Percentiles rank a stretch among this genome's conserved stretches.
Evolutionary conservation across 2,797 vertebrate species (phyloP).

Genomic region (Scomberomorus guttatus): DNA sequence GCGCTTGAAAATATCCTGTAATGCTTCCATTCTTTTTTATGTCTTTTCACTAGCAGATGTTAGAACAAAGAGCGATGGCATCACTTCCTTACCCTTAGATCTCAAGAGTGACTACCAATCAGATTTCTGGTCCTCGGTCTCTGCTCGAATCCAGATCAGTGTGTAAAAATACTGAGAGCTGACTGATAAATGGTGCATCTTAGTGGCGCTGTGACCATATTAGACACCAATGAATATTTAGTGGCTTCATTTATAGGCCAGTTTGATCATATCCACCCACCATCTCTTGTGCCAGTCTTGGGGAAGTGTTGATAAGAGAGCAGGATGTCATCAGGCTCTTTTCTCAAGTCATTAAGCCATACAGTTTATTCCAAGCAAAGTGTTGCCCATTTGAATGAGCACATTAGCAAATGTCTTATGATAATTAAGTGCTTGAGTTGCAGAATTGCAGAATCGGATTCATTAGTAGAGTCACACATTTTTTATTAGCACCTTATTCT

Average conservation of each 20-base stretch:
- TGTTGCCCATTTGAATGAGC: slow-evolving; percentile 84
- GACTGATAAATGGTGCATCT: slow-evolving; percentile 73
- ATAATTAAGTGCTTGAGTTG: slow-evolving; percentile 88
- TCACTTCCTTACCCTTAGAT: slow-evolving; percentile 73
- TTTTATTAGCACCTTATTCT: slow-evolving; percentile 86
- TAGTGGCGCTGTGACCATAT: slow-evolving; percentile 65
- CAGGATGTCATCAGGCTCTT: slow-evolving; percentile 84
- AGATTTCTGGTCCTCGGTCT: slow-evolving; percentile 65
- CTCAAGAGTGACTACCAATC: slow-evolving; percentile 67
- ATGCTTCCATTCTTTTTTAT: slow-evolving; percentile 70
- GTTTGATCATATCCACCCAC: slow-evolving; percentile 79
- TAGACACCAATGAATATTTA: slow-evolving; percentile 75
- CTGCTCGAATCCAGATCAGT: slow-evolving; percentile 57
- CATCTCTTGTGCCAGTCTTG: slow-evolving; percentile 72
- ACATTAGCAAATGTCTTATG: slow-evolving; percentile 86
- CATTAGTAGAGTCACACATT: slow-evolving; percentile 87
- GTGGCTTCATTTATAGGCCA: slow-evolving; percentile 69
- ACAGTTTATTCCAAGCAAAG: slow-evolving; percentile 85
- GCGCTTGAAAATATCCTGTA: slow-evolving; percentile 70
- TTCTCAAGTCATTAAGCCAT: slow-evolving; percentile 87
- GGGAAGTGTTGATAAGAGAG: slow-evolving; percentile 82
- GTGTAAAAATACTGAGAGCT: slow-evolving; percentile 52
- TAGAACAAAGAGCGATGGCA: slow-evolving; percentile 79
- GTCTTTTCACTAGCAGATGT: slow-evolving; percentile 83
- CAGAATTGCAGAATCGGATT: slow-evolving; percentile 85